Evolutionary conservation across 2,888 invertebrate genomes (phyloP), one percentile per base, ranked within the genome.

Genomic region (Dusona sp.): DNA sequence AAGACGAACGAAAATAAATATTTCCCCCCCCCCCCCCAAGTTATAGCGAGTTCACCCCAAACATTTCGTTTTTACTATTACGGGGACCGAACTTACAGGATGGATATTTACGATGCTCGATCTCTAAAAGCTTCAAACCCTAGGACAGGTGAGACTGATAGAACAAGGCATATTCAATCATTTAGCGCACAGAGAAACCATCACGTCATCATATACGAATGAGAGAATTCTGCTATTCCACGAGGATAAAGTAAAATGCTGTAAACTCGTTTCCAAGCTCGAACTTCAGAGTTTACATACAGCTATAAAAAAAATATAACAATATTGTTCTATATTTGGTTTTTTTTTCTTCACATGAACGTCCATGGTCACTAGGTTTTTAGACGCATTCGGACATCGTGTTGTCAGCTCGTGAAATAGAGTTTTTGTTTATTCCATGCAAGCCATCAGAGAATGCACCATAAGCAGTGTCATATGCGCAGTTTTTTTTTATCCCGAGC

Each of bases 51-150:
- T 29, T 25, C n/a, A 42, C 67, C 54, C 38, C 22, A 16, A 29
- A 51, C 42, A 61, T 70, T 82, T 45, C 16, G 45, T 75, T 70
- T 54, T 70, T 75, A 22, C 54, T 51, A n/a, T 42, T 77, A 70
- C 48, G 64, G 22, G 45, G 42, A 77, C 19, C 13, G 19, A 78
- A 72, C n/a, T 78, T 72, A 68, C 36, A 70, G 36, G 36, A 72
- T 8, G 16, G 77, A 51, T 70, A 45, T 77, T 61, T 13, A 25
- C 51, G 38, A 70, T 36, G 51, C 45, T 19, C 61, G 38, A 33
- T 33, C 25, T n/a, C 45, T 48, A 29, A 25, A 36, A 42, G 61
- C 67, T 65, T 51, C 42, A 11, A 42, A 78, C 36, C 61, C 29
- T n/a, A 45, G 16, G 48, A 70, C 57, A 36, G n/a, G 13, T 70